Conservation (phyloP, 2,888 invertebrate species). For the Orthonevra nobilis region DNA sequence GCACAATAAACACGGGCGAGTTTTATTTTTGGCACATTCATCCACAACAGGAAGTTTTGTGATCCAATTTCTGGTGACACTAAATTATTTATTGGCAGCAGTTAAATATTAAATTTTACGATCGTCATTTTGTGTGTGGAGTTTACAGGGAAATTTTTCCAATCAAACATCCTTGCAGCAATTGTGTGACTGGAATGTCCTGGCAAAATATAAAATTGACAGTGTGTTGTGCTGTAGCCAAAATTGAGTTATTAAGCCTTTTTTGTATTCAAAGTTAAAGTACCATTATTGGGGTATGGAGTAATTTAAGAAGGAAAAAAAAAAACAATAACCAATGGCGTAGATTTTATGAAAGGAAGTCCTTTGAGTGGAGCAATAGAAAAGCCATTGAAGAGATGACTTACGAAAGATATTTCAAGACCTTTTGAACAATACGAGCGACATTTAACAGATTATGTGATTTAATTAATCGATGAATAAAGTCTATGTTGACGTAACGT, state of each 20-base stretch:
- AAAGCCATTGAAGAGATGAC: too few relatives aligned
- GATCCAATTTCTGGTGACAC: slow-evolving; percentile 48
- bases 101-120: slow-evolving; percentile 46
- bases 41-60: slow-evolving; percentile 1
- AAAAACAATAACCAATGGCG: too few relatives aligned
- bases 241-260: slow-evolving; percentile 14
- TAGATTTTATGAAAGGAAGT: too few relatives aligned
- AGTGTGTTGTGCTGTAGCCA: background rate
- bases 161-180: slow-evolving; percentile 24
- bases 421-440: too few relatives aligned
- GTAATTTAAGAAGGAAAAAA: too few relatives aligned
- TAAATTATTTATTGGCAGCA: slow-evolving; percentile 46
- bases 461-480: too few relatives aligned
- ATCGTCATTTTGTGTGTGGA: slow-evolving; percentile 13
- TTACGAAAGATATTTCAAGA: too few relatives aligned
- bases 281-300: too few relatives aligned
- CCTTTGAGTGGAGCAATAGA: too few relatives aligned
- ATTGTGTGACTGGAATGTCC: slow-evolving; percentile 26
- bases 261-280: background rate
- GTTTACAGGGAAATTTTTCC: slow-evolving; percentile 28
- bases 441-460: too few relatives aligned
- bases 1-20: slow-evolving; percentile 9
- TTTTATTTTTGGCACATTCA: background rate
- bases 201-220: slow-evolving; percentile 30
- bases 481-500: too few relatives aligned